Conservation (phyloP, 2,113 vertebrate species). For the Heptranchias perlo region DNA sequence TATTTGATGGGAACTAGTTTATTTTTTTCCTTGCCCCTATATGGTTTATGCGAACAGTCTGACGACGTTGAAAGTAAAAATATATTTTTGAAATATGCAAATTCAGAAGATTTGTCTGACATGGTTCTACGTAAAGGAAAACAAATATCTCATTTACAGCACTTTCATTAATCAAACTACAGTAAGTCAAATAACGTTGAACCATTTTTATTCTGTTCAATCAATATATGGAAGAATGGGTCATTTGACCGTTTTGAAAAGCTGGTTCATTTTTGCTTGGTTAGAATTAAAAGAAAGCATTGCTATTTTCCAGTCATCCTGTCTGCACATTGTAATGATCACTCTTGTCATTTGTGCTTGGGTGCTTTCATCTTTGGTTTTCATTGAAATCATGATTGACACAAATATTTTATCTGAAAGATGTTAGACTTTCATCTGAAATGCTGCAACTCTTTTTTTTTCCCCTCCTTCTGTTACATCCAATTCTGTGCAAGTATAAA, state of each 20-base stretch:
- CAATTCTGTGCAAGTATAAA: slow-evolving; percentile 56
- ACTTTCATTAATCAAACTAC: neutral
- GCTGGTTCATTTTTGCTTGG: neutral
- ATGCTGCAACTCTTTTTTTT: slow-evolving; percentile 66
- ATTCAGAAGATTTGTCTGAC: neutral
- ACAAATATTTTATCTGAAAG: slow-evolving; percentile 74
- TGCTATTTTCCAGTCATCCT: slow-evolving; percentile 76
- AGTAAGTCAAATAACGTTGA: neutral
- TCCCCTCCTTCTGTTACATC: slow-evolving; percentile 57
- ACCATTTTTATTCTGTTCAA: neutral
- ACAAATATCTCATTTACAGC: neutral
- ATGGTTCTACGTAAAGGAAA: neutral
- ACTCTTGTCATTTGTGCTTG: slow-evolving; percentile 74
- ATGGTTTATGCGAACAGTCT: neutral
- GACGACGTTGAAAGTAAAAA: neutral
- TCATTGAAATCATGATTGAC: slow-evolving; percentile 80
- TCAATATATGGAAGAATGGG: neutral
- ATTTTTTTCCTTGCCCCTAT: neutral
- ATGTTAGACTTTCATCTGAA: slow-evolving; percentile 70
- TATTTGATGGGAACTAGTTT: neutral
- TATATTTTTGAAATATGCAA: neutral
- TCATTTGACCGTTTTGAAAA: neutral
- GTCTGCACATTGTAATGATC: slow-evolving; percentile 75
- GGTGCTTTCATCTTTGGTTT: slow-evolving; percentile 69
- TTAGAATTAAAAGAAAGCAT: slow-evolving; percentile 63